A percentile compares a stretch with the other conserved stretches of the same genome.
Conservation (phyloP, 2,797 vertebrate species). For the Rhinoraja longicauda region DNA sequence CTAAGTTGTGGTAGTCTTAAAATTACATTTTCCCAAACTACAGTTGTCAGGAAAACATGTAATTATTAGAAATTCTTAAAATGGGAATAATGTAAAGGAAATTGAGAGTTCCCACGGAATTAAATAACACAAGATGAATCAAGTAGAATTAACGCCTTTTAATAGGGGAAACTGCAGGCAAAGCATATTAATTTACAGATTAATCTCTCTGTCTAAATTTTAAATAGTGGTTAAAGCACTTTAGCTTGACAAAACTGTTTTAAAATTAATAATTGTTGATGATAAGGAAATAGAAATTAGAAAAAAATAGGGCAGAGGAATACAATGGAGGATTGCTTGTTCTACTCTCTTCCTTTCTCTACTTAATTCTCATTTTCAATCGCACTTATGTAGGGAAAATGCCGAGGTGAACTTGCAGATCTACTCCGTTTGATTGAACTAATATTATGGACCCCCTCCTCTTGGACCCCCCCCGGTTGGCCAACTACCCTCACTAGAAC, state of each 20-base stretch:
- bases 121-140: neutral
- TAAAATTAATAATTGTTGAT: neutral
- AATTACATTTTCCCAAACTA: neutral
- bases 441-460: neutral
- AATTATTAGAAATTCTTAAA: neutral
- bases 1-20: neutral
- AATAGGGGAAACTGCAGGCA: too few relatives aligned
- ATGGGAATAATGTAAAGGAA: neutral
- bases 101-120: neutral
- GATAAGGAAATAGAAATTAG: neutral
- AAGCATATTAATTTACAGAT: neutral
- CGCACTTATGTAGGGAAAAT: neutral
- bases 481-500: too few relatives aligned
- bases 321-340: neutral
- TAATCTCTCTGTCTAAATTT: neutral
- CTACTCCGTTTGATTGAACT: neutral
- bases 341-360: neutral
- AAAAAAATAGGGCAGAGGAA: neutral
- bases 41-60: neutral
- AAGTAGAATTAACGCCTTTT: neutral
- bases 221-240: neutral
- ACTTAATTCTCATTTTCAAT: neutral
- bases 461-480: too few relatives aligned
- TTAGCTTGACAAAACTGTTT: neutral
- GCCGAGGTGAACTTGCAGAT: neutral